Conservation (phyloP, 2,797 vertebrate genomes). For the Trachurus trachurus region DNA sequence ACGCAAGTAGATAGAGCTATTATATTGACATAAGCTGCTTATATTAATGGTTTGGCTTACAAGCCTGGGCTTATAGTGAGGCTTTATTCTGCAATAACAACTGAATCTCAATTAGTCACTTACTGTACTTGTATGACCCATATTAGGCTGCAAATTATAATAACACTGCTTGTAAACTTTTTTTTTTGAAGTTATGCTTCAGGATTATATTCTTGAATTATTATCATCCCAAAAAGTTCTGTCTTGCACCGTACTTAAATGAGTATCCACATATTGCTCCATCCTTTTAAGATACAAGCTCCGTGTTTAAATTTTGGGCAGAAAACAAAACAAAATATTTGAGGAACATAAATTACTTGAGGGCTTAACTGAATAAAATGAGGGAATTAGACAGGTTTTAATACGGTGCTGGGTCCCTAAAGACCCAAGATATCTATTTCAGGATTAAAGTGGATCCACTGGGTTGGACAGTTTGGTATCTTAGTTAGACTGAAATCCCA, state of each 20-base stretch:
- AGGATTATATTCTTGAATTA: background rate
- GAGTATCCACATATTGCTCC: too few relatives aligned
- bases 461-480: background rate
- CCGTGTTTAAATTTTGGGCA: background rate
- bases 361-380: background rate
- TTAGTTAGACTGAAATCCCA: background rate
- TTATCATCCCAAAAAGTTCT: background rate
- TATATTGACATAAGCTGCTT: constrained; percentile 35
- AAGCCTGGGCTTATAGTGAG: constrained; percentile 3
- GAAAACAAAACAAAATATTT: background rate
- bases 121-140: background rate
- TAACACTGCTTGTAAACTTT: background rate
- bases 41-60: constrained; percentile 18
- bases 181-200: background rate
- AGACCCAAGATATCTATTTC: background rate
- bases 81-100: constrained; percentile 12
- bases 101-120: constrained; percentile 16
- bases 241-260: background rate
- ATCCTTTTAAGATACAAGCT: too few relatives aligned
- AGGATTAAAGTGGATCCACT: background rate
- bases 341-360: background rate
- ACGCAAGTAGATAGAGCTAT: constrained; percentile 27
- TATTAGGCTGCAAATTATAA: constrained; percentile 6
- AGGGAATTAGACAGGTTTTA: background rate
- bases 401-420: background rate